Conservation (phyloP, 92 coral and sea anemone genomes). For the Anthopleura xanthogrammica region DNA sequence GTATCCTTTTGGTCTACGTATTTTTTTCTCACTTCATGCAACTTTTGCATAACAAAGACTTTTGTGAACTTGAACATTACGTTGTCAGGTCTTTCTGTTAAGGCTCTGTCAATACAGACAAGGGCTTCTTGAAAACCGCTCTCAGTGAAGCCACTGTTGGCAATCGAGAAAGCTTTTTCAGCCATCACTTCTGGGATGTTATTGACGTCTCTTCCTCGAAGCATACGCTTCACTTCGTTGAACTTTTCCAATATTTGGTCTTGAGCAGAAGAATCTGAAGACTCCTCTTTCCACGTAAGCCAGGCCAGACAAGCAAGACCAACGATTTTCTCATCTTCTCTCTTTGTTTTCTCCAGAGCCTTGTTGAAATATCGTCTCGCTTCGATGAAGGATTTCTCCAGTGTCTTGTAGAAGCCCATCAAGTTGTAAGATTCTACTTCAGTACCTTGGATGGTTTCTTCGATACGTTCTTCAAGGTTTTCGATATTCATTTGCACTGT, state of each 20-base stretch:
- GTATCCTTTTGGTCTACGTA: background rate
- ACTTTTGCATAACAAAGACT: background rate
- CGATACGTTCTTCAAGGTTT: background rate
- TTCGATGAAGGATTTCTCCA: background rate
- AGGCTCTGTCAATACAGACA: too few relatives aligned
- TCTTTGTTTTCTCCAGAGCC: background rate
- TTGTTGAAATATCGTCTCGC: background rate
- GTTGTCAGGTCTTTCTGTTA: background rate
- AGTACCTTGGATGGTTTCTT: background rate
- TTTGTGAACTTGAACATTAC: constrained; percentile 5
- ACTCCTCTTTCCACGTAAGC: background rate
- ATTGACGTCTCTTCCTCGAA: background rate
- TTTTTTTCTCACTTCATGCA: background rate
- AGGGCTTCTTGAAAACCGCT: too few relatives aligned
- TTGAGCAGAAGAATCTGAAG: too few relatives aligned
- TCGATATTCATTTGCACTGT: background rate
- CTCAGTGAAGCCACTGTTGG: too few relatives aligned
- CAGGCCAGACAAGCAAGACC: constrained; percentile 8
- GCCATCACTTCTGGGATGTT: background rate
- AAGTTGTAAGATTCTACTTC: constrained; percentile 3
- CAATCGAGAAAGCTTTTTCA: too few relatives aligned
- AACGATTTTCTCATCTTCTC: background rate
- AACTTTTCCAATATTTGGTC: background rate
- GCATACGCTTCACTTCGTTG: background rate
- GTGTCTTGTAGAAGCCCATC: background rate